Conservation (phyloP, 2,888 invertebrate genomes). For the Platycnemis pennipes region DNA sequence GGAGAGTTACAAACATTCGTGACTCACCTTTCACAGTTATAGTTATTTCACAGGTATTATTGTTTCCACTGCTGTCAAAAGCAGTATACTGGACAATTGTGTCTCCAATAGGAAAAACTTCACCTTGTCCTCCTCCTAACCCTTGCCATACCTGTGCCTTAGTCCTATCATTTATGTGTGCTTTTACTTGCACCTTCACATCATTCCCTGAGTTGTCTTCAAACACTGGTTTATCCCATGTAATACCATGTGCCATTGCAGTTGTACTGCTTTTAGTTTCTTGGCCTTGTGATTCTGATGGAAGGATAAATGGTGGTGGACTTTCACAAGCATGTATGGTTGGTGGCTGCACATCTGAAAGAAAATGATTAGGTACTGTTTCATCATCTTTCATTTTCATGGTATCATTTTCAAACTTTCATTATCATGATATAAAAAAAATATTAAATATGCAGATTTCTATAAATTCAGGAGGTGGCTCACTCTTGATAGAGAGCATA, state of each 20-base stretch:
- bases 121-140: conserved; percentile 73
- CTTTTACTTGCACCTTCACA: conserved; percentile 72
- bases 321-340: conserved; percentile 82
- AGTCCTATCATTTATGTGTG: background rate
- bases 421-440: too few relatives aligned
- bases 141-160: conserved; percentile 76
- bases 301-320: conserved; percentile 80
- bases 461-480: too few relatives aligned
- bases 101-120: conserved; percentile 81
- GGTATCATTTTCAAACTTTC: too few relatives aligned
- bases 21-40: conserved; percentile 82
- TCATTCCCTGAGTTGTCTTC: conserved; percentile 81
- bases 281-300: conserved; percentile 74
- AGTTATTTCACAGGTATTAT: conserved; percentile 82
- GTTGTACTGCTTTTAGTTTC: conserved; percentile 73
- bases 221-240: conserved; percentile 83
- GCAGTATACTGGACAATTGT: conserved; percentile 82
- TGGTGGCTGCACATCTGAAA: conserved; percentile 82
- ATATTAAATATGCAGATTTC: too few relatives aligned
- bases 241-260: conserved; percentile 78
- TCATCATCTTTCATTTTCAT: too few relatives aligned
- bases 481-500: too few relatives aligned
- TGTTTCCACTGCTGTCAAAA: conserved; percentile 82
- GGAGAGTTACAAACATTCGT: too few relatives aligned
- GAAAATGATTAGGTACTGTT: background rate